A percentile compares a stretch with the other conserved stretches of the same genome.
Evolutionary conservation across 2,113 vertebrate species (phyloP).

Genomic region (Cichladusa arquata): DNA sequence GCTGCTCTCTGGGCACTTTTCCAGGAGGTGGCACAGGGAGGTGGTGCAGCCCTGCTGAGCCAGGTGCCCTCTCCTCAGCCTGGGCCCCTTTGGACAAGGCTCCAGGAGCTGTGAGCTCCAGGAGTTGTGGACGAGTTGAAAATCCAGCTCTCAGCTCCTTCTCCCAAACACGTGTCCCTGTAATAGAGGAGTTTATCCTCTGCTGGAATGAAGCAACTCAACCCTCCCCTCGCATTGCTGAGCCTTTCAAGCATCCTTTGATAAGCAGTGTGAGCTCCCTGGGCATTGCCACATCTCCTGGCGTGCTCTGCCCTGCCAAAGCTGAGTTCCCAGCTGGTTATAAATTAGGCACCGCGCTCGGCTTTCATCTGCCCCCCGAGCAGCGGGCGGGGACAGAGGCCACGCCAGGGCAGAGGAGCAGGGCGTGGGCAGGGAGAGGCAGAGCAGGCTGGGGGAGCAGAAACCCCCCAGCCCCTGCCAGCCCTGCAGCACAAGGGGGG

Average conservation of each 20-base stretch:
- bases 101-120: neutral
- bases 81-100: neutral
- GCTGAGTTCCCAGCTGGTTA: neutral
- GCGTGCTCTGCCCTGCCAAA: constrained; percentile 60
- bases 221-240: constrained; percentile 5
- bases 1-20: neutral
- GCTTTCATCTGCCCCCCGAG: constrained; percentile 42
- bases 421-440: neutral
- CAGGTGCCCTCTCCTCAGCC: neutral
- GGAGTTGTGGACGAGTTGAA: neutral
- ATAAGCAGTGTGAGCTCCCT: constrained; percentile 56
- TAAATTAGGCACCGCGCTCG: neutral
- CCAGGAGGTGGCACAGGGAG: neutral
- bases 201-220: constrained; percentile 38
- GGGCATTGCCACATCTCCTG: constrained; percentile 48
- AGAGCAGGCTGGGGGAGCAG: neutral
- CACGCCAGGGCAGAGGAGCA: constrained; percentile 19
- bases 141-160: constrained; percentile 46
- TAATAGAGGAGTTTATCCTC: constrained; percentile 39
- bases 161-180: constrained; percentile 38
- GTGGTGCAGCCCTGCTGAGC: neutral
- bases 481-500: neutral
- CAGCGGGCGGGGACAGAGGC: constrained; percentile 32
- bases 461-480: neutral
- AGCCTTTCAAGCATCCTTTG: constrained; percentile 61